phyloP scores from a whole-genome alignment of 1,140 invertebrate genomes.

The Cherax destructor region DNA sequence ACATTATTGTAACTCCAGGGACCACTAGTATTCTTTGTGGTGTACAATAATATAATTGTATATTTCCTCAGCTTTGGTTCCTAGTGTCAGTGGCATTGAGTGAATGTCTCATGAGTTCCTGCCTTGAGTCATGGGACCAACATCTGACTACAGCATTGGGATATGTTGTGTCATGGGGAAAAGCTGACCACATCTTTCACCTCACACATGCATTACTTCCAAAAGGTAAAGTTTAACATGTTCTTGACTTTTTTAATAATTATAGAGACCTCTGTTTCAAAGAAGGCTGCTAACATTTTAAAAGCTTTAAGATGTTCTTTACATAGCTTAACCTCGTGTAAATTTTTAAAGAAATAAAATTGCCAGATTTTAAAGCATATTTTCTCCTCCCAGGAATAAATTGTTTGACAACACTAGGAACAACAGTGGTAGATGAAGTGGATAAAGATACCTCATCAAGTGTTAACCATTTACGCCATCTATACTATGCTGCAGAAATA shows the following conservation, averaged over 20 bases:
- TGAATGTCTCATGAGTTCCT: slow-evolving; percentile 7
- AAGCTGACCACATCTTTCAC: slow-evolving; percentile 41
- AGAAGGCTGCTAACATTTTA: too few relatives aligned
- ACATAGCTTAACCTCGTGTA: too few relatives aligned
- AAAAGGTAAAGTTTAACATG: not conserved
- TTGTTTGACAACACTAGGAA: not conserved
- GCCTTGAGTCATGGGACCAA: slow-evolving; percentile 14
- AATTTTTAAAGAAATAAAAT: too few relatives aligned
- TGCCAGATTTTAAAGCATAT: not conserved
- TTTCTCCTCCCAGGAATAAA: not conserved
- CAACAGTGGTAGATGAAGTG: not conserved
- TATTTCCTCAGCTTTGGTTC: slow-evolving; percentile 44
- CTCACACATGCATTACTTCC: slow-evolving; percentile 42
- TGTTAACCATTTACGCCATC: not conserved
- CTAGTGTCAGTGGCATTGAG: slow-evolving; percentile 34
- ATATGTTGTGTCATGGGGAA: slow-evolving; percentile 41
- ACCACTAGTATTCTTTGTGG: not conserved
- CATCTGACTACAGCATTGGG: slow-evolving; percentile 31
- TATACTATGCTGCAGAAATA: slow-evolving; percentile 27
- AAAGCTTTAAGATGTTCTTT: too few relatives aligned
- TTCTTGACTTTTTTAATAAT: not conserved
- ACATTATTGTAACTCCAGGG: too few relatives aligned
- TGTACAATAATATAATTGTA: not conserved
- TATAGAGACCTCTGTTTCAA: not conserved
- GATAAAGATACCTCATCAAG: not conserved